Conservation (phyloP, 1,140 invertebrate genomes). For the Psilanteris sp. region DNA sequence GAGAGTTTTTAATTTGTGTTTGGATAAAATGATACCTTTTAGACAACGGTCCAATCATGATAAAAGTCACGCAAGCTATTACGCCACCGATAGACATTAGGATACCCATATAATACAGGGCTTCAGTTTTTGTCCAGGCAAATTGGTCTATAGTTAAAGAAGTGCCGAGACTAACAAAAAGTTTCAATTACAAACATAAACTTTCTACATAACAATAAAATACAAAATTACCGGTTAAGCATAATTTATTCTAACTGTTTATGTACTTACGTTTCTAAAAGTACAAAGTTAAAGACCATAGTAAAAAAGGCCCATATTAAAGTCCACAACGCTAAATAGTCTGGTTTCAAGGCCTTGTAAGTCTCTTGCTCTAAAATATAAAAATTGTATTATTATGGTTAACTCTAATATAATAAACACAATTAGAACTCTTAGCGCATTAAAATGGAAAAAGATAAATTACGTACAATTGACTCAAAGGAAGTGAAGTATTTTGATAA, state of each 20-base stretch:
- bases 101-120: conserved; percentile 90
- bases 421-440: conserved; percentile 28
- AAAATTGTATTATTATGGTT: conserved; percentile 46
- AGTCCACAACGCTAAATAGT: conserved; percentile 88
- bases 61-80: conserved; percentile 87
- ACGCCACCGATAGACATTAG: conserved; percentile 89
- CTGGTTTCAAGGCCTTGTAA: conserved; percentile 86
- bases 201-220: conserved; percentile 37
- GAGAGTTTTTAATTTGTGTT: conserved; percentile 41
- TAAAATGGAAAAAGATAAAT: conserved; percentile 24
- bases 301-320: conserved; percentile 91
- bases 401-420: conserved; percentile 3
- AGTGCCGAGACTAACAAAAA: conserved; percentile 84
- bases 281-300: conserved; percentile 92
- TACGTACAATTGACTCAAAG: conserved; percentile 25
- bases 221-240: conserved; percentile 17
- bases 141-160: conserved; percentile 94
- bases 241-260: no score
- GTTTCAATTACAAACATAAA: conserved; percentile 57
- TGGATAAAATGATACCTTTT: conserved; percentile 78
- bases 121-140: conserved; percentile 89
- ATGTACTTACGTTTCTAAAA: conserved; percentile 91
- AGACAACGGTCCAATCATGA: conserved; percentile 86
- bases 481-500: conserved; percentile 51
- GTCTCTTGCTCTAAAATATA: conserved; percentile 84